Evolutionary conservation across 2,113 vertebrate species (phyloP).

Genomic region (Procavia capensis): DNA sequence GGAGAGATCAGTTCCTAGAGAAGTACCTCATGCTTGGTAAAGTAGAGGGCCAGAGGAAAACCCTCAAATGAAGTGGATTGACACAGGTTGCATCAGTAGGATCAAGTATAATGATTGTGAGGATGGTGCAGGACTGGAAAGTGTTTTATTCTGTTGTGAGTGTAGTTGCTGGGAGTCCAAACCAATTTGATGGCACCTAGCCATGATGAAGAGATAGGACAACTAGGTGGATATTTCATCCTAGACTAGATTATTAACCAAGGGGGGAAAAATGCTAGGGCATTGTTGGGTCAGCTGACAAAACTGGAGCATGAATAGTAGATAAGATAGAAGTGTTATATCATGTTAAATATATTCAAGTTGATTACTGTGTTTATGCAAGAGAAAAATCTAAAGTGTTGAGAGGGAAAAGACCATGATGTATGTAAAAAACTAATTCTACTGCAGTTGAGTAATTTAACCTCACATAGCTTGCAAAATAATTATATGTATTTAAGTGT

Average conservation of each 20-base stretch:
- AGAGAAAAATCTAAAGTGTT: conserved; percentile 7
- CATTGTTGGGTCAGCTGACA: background rate
- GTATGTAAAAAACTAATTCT: background rate
- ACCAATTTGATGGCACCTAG: background rate
- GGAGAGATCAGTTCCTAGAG: no score
- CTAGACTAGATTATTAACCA: conserved; percentile 9
- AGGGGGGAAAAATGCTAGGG: background rate
- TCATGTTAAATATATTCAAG: conserved; percentile 25
- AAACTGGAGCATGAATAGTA: background rate
- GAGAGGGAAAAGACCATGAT: conserved; percentile 10
- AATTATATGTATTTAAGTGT: background rate
- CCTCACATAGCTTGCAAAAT: conserved; percentile 9
- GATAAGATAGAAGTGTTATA: background rate
- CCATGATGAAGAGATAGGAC: background rate
- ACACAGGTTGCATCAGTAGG: no score
- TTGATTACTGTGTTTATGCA: conserved; percentile 31
- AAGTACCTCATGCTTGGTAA: no score
- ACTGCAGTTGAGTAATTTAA: background rate
- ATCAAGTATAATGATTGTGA: no score
- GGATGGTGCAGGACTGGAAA: no score
- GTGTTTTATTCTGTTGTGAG: no score
- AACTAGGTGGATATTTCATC: conserved; percentile 23
- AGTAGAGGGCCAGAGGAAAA: no score
- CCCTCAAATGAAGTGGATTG: no score
- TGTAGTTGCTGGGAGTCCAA: no score